A percentile compares a stretch with the other conserved stretches of the same genome.
Evolutionary conservation across 2,113 vertebrate genomes (phyloP).

Genomic region (Scortum barcoo): DNA sequence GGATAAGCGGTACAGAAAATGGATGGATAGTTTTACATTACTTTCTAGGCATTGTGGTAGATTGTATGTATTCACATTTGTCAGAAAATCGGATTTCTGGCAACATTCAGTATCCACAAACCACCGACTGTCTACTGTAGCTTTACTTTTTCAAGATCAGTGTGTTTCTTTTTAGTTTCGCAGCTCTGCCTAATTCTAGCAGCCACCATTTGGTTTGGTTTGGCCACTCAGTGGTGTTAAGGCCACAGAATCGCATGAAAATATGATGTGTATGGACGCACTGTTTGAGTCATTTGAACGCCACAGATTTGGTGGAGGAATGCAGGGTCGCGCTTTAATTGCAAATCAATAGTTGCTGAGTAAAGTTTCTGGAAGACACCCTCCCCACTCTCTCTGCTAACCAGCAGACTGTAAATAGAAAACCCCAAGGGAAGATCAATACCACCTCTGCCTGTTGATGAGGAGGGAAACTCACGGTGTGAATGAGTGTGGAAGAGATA

Average conservation of each 20-base stretch:
- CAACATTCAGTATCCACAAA: not conserved
- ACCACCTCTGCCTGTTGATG: conserved; percentile 63
- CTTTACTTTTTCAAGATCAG: no score
- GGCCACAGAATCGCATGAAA: not conserved
- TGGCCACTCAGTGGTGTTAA: not conserved
- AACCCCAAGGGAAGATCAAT: conserved; percentile 67
- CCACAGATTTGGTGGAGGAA: conserved; percentile 30
- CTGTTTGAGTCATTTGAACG: not conserved
- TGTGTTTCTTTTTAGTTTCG: not conserved
- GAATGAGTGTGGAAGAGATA: conserved; percentile 10
- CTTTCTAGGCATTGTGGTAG: not conserved
- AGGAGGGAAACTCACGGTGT: conserved; percentile 37
- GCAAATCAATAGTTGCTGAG: conserved; percentile 65
- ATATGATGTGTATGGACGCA: not conserved
- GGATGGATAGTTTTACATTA: no score
- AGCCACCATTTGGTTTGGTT: not conserved
- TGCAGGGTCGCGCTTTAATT: conserved; percentile 46
- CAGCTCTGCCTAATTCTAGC: not conserved
- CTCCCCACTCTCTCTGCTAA: conserved; percentile 42
- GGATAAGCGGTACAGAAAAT: no score
- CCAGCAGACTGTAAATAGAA: conserved; percentile 73
- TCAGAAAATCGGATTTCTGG: not conserved
- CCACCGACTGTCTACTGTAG: not conserved
- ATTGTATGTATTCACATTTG: not conserved
- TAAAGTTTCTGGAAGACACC: conserved; percentile 65